Evolutionary conservation across 2,888 invertebrate species (phyloP), one percentile per base, ranked within the genome.

Genomic region (Eristalis arbustorum): DNA sequence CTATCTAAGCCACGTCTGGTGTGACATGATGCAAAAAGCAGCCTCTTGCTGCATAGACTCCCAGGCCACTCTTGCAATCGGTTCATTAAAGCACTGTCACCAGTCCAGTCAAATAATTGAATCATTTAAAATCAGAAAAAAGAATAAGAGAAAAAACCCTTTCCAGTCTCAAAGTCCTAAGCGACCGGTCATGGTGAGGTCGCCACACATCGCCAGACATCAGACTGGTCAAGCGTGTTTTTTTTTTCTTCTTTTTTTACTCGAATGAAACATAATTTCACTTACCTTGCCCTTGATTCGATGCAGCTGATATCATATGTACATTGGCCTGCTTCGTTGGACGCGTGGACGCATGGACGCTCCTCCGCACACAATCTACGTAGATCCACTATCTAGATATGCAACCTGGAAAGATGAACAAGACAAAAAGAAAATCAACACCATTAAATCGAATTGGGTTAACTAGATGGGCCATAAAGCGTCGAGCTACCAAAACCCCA

Each of bases 281-380:
- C 71, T 81, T 75, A 81, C 81, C 81, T 81, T 81, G 81, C 81
- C 75, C 81, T 81, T 81, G 81, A 81, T 81, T 75, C 28, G 61
- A 28, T 71, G 63, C 64, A 42, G 64, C 62, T 66, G 75, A 81
- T 81, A 81, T 81, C 75, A 75, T 64, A 69, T 69, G 69, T 66
- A 75, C 81, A 81, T 81, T 81, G 75, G 75, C 75, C 69, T 64
- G 62, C 14, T 64, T 75, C 25, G 34, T 18, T 40, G n/a, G 28
- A 62, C 67, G 59, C 56, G 31, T 31, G 31, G 31, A 14, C 59
- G 64, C 22, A 28, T 22, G n/a, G 49, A 62, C 67, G 59, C 56
- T 76, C 34, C 68, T 68, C 68, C 76, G 62, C 68, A 56, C 67
- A 56, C 61, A 28, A 22, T 69, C 25, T 59, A 59, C 13, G 59